Evolutionary conservation across 2,797 vertebrate genomes (phyloP).

Genomic region (Rhadinocentrus ornatus): DNA sequence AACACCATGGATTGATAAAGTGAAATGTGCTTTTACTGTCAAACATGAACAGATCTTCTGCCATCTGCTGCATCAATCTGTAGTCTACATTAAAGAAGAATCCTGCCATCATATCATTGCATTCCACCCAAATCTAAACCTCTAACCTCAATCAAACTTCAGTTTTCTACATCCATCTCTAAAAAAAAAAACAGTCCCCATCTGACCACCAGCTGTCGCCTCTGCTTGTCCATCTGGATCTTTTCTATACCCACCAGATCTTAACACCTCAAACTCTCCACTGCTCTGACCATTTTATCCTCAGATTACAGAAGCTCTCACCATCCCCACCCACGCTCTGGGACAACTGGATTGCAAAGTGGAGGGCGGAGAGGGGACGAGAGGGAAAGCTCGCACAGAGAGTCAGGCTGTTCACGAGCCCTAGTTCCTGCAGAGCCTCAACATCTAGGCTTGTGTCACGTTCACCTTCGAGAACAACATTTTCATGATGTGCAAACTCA

Average conservation of each 20-base stretch:
- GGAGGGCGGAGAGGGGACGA: slow-evolving; percentile 89
- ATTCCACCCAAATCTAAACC: slow-evolving; percentile 79
- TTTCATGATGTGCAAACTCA: slow-evolving; percentile 89
- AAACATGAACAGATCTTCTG: slow-evolving; percentile 68
- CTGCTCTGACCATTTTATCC: slow-evolving; percentile 88
- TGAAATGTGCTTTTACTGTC: slow-evolving; percentile 53
- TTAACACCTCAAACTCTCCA: slow-evolving; percentile 81
- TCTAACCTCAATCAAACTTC: slow-evolving; percentile 71
- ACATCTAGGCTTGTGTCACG: slow-evolving; percentile 95
- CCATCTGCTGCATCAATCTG: slow-evolving; percentile 68
- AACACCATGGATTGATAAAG: slow-evolving; percentile 52
- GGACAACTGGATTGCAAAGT: slow-evolving; percentile 79
- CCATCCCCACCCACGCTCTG: slow-evolving; percentile 87
- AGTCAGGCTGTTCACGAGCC: slow-evolving; percentile 78
- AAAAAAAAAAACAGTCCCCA: slow-evolving; percentile 77
- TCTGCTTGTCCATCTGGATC: slow-evolving; percentile 80
- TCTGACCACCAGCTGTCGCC: slow-evolving; percentile 77
- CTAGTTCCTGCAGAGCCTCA: slow-evolving; percentile 87
- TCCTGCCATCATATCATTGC: slow-evolving; percentile 76
- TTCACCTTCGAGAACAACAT: slow-evolving; percentile 95
- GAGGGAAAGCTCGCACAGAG: slow-evolving; percentile 86
- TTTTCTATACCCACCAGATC: slow-evolving; percentile 62
- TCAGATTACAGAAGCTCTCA: slow-evolving; percentile 96
- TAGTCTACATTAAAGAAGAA: slow-evolving; percentile 66
- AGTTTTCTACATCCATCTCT: slow-evolving; percentile 80